Percentiles rank a stretch among this genome's conserved stretches.
phyloP scores from a whole-genome alignment of 2,888 invertebrate species.

The Caenorhabditis panamensis region DNA sequence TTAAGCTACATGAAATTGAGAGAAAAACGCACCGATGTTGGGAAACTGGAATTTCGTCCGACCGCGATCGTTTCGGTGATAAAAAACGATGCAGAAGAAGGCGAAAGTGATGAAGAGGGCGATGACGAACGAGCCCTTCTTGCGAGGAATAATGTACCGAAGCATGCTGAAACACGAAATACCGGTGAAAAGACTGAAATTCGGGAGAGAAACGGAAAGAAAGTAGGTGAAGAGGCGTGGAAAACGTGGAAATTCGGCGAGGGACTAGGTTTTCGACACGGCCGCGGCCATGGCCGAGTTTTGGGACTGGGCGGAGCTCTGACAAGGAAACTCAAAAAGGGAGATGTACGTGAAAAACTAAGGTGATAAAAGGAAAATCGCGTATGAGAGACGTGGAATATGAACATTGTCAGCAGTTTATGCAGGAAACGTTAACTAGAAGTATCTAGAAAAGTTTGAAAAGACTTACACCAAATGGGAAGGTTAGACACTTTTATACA shows the following conservation, averaged over 20 bases:
- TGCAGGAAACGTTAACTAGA: too few species aligned
- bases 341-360: not conserved
- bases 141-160: conserved; percentile 62
- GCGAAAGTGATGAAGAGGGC: conserved; percentile 46
- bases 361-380: not conserved
- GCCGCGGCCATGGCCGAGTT: conserved; percentile 14
- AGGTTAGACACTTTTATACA: too few species aligned
- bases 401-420: too few species aligned
- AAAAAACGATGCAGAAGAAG: conserved; percentile 42
- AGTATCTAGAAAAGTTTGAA: too few species aligned
- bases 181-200: not conserved
- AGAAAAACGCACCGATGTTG: conserved; percentile 44
- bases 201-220: not conserved
- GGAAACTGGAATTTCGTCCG: conserved; percentile 48
- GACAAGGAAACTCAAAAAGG: not conserved
- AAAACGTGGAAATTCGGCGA: conserved; percentile 46
- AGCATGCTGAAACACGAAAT: conserved; percentile 37
- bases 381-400: too few species aligned
- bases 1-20: not conserved
- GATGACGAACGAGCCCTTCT: conserved; percentile 53
- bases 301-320: not conserved
- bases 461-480: too few species aligned
- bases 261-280: conserved; percentile 4
- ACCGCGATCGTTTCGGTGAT: conserved; percentile 49
- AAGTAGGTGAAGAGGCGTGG: not conserved